phyloP scores from a whole-genome alignment of 2,113 vertebrate genomes.

The Steatornis caripensis region DNA sequence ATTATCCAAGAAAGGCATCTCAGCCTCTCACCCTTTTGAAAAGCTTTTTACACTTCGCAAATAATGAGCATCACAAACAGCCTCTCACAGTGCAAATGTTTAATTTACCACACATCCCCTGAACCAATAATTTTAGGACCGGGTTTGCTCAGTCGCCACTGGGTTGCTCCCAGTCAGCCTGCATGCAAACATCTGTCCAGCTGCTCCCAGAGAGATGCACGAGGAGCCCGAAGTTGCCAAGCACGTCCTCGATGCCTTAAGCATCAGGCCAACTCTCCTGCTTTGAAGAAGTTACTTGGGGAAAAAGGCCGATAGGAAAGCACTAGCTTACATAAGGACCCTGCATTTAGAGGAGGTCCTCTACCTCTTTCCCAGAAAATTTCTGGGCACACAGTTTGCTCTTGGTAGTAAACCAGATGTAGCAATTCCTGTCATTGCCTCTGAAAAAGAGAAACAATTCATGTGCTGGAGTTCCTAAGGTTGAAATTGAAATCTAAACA shows the following conservation, averaged over 20 bases:
- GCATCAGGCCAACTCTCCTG: not conserved
- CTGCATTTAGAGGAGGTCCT: not conserved
- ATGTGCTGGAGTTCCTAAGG: not conserved
- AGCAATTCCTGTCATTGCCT: not conserved
- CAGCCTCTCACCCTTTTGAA: not conserved
- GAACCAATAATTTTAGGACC: not conserved
- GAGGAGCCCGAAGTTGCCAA: not conserved
- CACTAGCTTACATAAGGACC: not conserved
- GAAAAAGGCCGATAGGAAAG: not conserved
- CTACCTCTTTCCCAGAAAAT: not conserved
- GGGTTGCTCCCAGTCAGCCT: not conserved
- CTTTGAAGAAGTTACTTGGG: not conserved
- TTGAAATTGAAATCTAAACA: not conserved
- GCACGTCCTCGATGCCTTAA: not conserved
- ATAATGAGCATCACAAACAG: not conserved
- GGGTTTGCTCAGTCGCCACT: not conserved
- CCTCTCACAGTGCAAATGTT: constrained; percentile 23
- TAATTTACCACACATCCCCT: not conserved
- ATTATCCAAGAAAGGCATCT: not conserved
- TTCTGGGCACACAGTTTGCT: not conserved
- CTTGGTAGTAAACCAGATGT: not conserved
- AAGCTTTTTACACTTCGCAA: not conserved
- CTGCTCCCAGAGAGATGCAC: not conserved
- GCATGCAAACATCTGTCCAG: constrained; percentile 44
- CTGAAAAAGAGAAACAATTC: not conserved